A percentile compares a stretch with the other conserved stretches of the same genome.
phyloP scores from a whole-genome alignment of 2,113 vertebrate genomes.

The Smithornis capensis region DNA sequence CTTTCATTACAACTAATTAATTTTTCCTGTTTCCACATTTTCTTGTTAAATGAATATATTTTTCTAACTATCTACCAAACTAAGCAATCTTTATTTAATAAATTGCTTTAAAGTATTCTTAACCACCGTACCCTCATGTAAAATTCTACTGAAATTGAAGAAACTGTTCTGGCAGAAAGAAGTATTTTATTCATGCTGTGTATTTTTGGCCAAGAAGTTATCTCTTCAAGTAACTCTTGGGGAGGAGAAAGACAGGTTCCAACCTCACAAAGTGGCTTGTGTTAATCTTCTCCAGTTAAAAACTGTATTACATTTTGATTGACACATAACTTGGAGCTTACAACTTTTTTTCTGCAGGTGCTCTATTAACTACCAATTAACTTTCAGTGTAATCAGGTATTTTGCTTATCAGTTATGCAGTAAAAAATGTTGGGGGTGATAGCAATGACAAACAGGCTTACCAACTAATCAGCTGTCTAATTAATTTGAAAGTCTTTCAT shows the following conservation, averaged over 20 bases:
- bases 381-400: conserved; percentile 41
- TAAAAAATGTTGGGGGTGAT: conserved; percentile 39
- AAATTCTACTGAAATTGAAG: neutral
- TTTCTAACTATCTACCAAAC: neutral
- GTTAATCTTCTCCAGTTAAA: conserved; percentile 19
- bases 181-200: neutral
- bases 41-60: neutral
- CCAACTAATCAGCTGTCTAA: conserved; percentile 31
- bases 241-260: neutral
- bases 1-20: neutral
- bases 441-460: conserved; percentile 45
- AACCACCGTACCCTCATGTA: neutral
- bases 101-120: neutral
- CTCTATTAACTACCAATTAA: conserved; percentile 58
- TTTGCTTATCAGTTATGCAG: conserved; percentile 37
- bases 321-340: conserved; percentile 1
- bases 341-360: neutral
- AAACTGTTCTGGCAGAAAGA: neutral
- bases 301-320: conserved; percentile 22
- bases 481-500: conserved; percentile 47
- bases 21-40: neutral
- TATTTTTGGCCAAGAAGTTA: neutral
- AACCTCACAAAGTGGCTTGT: neutral
- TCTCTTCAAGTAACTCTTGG: neutral
- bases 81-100: neutral